Evolutionary conservation across 2,888 invertebrate species (phyloP), one percentile per base, ranked within the genome.

Genomic region (Galeruca laticollis): DNA sequence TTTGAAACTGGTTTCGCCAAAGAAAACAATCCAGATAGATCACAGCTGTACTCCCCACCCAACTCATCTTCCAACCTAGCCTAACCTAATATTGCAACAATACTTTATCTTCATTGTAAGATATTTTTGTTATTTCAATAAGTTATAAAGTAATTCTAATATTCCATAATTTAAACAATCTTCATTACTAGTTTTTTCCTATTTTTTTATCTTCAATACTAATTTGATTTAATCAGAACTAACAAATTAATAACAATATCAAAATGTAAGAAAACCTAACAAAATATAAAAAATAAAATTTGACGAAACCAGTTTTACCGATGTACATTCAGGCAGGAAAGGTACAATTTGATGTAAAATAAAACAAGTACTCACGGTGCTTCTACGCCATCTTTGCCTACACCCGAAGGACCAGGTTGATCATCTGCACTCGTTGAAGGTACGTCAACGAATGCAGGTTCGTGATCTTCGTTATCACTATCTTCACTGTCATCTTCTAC

Each of bases 291-390:
- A 65, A 68, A 10, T 56, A 60, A 64, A 18, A 21, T 20, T 47
- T 66, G 73, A 69, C 64, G 64, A 72, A 75, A 75, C 74, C 75
- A 77, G 74, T 21, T 49, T 56, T 21, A 2, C 59, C 31, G n/a
- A 68, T 15, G 70, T 74, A 78, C 79, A 78, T 75, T 76, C 79
- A 76, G 75, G 68, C 71, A 60, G 33, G 73, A 73, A 69, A 33
- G 51, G 61, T 68, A 61, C 59, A 64, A 75, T 67, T 70, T 65
- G 73, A 52, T 72, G 26, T 70, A 70, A 82, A 79, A 76, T 73
- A 80, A 79, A 81, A 81, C 80, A 79, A 79, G 76, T 85, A 85
- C 85, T 85, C 84, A 85, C 85, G 84, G 84, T 84, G 83, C 81
- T 76, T 84, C 85, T 63, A 78, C 76, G 68, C 81, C 73, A 60